Evolutionary conservation across 2,113 vertebrate species (phyloP).

Genomic region (Pagrus major): DNA sequence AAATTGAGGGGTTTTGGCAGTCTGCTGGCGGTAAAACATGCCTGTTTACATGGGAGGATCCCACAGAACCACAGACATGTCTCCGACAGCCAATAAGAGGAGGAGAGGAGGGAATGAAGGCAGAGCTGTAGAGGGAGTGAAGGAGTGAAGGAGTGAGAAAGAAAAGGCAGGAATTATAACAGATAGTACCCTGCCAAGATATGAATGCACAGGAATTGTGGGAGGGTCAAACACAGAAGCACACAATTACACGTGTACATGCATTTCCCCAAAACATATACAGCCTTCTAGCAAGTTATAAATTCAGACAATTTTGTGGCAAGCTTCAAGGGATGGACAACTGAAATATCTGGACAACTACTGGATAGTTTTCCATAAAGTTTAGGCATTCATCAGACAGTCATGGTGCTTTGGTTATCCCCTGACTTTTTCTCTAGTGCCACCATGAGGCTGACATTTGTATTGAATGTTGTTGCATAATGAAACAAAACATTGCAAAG

Average conservation of each 20-base stretch:
- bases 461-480: no score
- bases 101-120: constrained; percentile 22
- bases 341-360: background rate
- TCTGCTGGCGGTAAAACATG: constrained; percentile 69
- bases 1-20: constrained; percentile 83
- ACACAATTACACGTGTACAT: background rate
- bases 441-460: background rate
- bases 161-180: background rate
- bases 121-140: constrained; percentile 23
- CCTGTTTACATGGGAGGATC: constrained; percentile 81
- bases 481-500: no score
- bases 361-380: background rate
- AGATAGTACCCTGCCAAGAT: background rate
- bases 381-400: background rate
- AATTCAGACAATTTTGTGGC: background rate
- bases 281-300: background rate
- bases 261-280: background rate
- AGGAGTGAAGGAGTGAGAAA: constrained; percentile 31
- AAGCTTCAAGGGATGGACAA: background rate
- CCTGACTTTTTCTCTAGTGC: background rate
- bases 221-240: constrained; percentile 12
- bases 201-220: constrained; percentile 10
- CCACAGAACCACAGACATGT: constrained; percentile 77
- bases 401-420: background rate
- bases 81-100: constrained; percentile 46